A percentile compares a stretch with the other conserved stretches of the same genome.
These are phyloP conservation scores for Xerus inauris DNA, from an alignment of 2,113 vertebrate species.

Conservation along the genomic window DNA sequence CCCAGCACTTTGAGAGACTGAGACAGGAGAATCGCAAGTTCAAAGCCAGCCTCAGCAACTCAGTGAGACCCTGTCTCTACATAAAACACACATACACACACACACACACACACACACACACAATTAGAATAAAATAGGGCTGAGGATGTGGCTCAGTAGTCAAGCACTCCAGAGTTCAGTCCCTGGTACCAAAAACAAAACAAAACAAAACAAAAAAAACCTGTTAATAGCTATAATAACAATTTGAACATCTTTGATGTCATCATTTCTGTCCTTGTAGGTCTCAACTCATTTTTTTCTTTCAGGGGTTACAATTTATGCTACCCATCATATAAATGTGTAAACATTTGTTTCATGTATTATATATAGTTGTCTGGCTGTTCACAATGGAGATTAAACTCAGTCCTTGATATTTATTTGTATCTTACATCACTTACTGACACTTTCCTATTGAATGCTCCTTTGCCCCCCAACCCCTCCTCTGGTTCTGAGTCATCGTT, in stretches of 20 bases:
- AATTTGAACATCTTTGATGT: not conserved
- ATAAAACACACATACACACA: too few species aligned
- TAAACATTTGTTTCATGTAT: not conserved
- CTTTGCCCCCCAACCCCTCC: not conserved
- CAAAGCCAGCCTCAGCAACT: too few species aligned
- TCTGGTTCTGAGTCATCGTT: not conserved
- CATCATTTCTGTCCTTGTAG: not conserved
- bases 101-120: too few species aligned
- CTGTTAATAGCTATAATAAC: not conserved
- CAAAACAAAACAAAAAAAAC: too few species aligned
- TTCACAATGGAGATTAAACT: not conserved
- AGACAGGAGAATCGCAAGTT: too few species aligned
- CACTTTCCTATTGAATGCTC: not conserved
- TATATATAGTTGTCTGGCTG: not conserved
- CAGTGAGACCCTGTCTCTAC: too few species aligned
- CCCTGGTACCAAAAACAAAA: too few species aligned
- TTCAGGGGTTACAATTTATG: not conserved
- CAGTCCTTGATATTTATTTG: not conserved
- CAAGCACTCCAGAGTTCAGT: too few species aligned
- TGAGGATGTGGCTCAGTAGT: too few species aligned
- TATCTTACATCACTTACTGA: not conserved
- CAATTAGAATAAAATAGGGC: too few species aligned
- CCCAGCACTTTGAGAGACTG: too few species aligned
- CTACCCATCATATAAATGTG: not conserved
- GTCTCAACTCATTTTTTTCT: not conserved